phyloP scores from a whole-genome alignment of 2,888 invertebrate species.

The Sturmia bella region DNA sequence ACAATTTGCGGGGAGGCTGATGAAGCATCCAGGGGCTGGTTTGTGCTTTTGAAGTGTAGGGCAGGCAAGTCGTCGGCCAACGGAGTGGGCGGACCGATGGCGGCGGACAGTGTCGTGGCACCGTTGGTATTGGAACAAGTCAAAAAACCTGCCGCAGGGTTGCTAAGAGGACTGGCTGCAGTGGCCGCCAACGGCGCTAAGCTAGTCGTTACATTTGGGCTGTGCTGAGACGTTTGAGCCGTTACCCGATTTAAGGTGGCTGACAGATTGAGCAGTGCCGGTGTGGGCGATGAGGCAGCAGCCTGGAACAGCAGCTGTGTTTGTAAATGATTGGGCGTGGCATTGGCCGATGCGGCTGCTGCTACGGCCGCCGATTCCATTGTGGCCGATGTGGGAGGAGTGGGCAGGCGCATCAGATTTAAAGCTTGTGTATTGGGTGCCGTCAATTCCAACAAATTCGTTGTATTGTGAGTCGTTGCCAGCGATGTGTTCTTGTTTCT shows the following conservation, averaged over 20 bases:
- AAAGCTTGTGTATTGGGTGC: conserved; percentile 75
- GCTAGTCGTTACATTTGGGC: conserved; percentile 70
- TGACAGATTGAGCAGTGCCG: conserved; percentile 72
- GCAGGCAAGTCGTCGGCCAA: conserved; percentile 65
- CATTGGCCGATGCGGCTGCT: conserved; percentile 47
- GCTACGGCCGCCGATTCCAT: conserved; percentile 74
- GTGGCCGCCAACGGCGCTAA: conserved; percentile 47
- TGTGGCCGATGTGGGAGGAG: conserved; percentile 78
- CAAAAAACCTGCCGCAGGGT: conserved; percentile 47
- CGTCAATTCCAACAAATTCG: conserved; percentile 72
- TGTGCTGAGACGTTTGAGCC: conserved; percentile 55
- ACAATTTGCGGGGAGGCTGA: conserved; percentile 71
- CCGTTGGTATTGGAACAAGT: conserved; percentile 68
- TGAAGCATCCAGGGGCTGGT: conserved; percentile 41
- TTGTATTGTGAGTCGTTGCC: conserved; percentile 60
- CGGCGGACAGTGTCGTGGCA: conserved; percentile 65
- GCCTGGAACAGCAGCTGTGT: conserved; percentile 75
- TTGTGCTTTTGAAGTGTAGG: conserved; percentile 48
- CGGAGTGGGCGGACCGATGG: conserved; percentile 75
- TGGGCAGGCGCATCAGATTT: conserved; percentile 78
- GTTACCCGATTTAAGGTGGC: conserved; percentile 62
- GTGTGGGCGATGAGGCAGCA: conserved; percentile 67
- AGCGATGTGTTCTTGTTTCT: conserved; percentile 41
- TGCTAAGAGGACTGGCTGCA: conserved; percentile 38
- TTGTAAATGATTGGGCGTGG: conserved; percentile 63